Evolutionary conservation across 2,797 vertebrate species (phyloP).

Genomic region (Falco biarmicus): DNA sequence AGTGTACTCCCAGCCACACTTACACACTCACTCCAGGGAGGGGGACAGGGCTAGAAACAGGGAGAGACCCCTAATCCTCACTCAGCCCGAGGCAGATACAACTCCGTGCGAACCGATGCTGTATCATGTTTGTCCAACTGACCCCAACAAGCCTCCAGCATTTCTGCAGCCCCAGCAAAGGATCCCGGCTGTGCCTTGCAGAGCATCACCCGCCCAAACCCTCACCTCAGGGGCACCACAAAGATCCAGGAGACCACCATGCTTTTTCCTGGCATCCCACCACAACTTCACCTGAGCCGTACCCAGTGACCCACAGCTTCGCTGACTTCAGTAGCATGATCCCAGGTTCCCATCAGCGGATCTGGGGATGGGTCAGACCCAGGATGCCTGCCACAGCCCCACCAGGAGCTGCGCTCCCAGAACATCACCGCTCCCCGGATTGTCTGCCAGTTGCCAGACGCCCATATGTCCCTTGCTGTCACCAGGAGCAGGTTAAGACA

Average conservation of each 20-base stretch:
- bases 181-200: not conserved
- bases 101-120: not conserved
- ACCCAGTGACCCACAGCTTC: not conserved
- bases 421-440: fast-evolving
- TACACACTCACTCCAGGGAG: not conserved
- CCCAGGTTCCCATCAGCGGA: fast-evolving
- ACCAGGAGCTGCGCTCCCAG: not conserved
- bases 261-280: not conserved
- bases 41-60: too few relatives aligned
- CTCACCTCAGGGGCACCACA: not conserved
- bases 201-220: not conserved
- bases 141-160: not conserved
- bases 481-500: not conserved
- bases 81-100: not conserved
- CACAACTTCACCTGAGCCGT: not conserved
- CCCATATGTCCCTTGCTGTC: not conserved
- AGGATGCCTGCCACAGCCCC: not conserved
- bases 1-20: not conserved
- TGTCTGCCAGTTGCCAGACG: not conserved
- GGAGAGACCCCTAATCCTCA: not conserved
- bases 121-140: not conserved
- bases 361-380: not conserved
- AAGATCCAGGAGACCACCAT: not conserved
- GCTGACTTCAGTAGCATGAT: not conserved
- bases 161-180: not conserved